Percentiles rank a stretch among this genome's conserved stretches.
Evolutionary conservation across 2,888 invertebrate species (phyloP).

Genomic region (Chouioia cunea): DNA sequence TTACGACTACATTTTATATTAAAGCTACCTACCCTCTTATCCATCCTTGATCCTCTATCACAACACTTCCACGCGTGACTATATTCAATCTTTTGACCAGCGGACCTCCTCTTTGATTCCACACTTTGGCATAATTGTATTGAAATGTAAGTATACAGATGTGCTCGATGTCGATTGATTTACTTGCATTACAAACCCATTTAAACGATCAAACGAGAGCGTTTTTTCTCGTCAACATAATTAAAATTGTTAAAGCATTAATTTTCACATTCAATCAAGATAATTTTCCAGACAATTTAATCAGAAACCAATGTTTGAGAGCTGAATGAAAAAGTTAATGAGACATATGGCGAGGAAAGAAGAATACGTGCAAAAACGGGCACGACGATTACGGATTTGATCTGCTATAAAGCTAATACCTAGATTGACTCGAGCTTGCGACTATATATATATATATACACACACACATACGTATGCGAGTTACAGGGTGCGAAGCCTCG

Average conservation of each 20-base stretch:
- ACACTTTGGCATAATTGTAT: constrained; percentile 39
- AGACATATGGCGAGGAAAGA: constrained; percentile 26
- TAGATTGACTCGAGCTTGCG: constrained; percentile 7
- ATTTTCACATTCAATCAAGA: constrained; percentile 3
- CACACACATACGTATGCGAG: constrained; percentile 2
- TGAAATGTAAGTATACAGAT: constrained; percentile 15
- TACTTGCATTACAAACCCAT: no score
- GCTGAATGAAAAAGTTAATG: constrained; percentile 33
- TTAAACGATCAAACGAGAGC: no score
- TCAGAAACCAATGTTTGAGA: constrained; percentile 10
- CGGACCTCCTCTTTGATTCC: no score
- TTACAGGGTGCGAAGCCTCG: not conserved
- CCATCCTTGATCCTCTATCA: no score
- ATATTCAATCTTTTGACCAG: constrained; percentile 44
- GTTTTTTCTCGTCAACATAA: no score
- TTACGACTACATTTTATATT: constrained; percentile 2
- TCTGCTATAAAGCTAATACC: constrained; percentile 22
- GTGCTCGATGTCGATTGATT: not conserved
- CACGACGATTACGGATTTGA: constrained; percentile 14
- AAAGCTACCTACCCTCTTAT: not conserved
- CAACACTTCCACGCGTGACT: no score
- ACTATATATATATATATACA: no score
- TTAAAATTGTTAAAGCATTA: not conserved
- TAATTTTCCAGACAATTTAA: constrained; percentile 5
- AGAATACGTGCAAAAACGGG: constrained; percentile 10